These are phyloP conservation scores for Labeo calbasu DNA, from an alignment of 2,797 vertebrate genomes.

Conservation along the genomic window DNA sequence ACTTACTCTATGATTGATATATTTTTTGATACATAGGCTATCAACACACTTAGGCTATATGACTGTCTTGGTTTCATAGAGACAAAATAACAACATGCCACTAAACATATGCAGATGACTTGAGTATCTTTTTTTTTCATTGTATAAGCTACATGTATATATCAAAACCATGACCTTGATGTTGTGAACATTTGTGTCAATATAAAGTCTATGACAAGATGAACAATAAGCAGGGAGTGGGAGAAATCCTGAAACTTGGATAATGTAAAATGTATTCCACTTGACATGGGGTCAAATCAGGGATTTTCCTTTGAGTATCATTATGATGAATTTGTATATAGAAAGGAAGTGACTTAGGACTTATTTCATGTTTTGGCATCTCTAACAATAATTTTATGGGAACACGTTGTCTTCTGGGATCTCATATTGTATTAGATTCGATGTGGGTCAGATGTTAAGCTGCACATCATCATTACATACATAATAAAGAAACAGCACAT, in stretches of 20 bases:
- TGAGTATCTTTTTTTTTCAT: no score
- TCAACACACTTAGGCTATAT: not conserved
- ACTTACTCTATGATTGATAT: not conserved
- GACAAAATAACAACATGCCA: not conserved
- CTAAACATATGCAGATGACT: not conserved
- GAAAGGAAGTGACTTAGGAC: slow-evolving; percentile 19
- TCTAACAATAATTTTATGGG: not conserved
- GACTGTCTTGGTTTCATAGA: not conserved
- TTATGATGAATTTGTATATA: not conserved
- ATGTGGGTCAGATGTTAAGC: not conserved
- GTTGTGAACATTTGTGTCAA: not conserved
- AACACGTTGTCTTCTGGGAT: not conserved
- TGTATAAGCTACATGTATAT: not conserved
- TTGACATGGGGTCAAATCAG: not conserved
- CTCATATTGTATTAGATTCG: not conserved
- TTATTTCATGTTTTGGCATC: slow-evolving; percentile 12
- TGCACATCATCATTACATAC: not conserved
- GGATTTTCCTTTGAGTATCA: not conserved
- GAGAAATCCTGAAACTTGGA: not conserved
- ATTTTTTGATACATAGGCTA: not conserved
- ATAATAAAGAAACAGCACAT: not conserved
- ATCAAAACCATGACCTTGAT: not conserved
- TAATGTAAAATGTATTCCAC: not conserved
- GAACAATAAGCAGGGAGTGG: not conserved
- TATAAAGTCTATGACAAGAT: not conserved